These are phyloP conservation scores for Oryzias woworae DNA, from an alignment of 2,113 vertebrate genomes.

Conservation along the genomic window DNA sequence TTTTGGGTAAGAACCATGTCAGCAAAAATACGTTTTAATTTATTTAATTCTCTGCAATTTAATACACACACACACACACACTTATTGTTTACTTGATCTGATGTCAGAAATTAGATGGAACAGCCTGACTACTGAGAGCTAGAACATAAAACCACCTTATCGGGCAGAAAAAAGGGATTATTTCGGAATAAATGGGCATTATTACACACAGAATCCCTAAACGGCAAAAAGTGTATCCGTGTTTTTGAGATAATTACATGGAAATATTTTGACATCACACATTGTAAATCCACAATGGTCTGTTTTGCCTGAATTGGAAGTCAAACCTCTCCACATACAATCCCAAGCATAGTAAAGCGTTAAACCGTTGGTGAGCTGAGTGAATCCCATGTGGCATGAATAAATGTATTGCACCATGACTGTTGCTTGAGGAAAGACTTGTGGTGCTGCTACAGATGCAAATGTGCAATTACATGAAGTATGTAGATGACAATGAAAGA, in stretches of 20 bases:
- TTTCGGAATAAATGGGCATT: not conserved
- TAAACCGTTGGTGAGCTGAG: slow-evolving; percentile 32
- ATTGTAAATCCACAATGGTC: slow-evolving; percentile 13
- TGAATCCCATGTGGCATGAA: slow-evolving; percentile 50
- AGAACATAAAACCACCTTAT: not conserved
- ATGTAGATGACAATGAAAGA: slow-evolving; percentile 51
- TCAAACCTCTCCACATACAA: slow-evolving; percentile 34
- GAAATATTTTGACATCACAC: not conserved
- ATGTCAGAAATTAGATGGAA: not conserved
- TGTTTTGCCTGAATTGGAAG: slow-evolving; percentile 42
- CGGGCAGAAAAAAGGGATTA: slow-evolving; percentile 1
- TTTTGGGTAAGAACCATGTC: slow-evolving; percentile 24
- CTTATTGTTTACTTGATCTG: slow-evolving; percentile 36
- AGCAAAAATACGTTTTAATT: slow-evolving; percentile 35
- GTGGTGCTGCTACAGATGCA: slow-evolving; percentile 41
- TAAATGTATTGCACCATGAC: slow-evolving; percentile 46
- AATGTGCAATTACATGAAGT: slow-evolving; percentile 68
- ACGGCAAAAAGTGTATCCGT: too few species aligned
- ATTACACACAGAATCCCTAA: not conserved
- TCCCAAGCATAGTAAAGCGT: slow-evolving; percentile 25
- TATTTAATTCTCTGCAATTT: slow-evolving; percentile 15
- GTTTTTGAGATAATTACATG: too few species aligned
- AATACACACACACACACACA: slow-evolving; percentile 48
- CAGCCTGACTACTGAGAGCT: slow-evolving; percentile 2
- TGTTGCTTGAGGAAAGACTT: slow-evolving; percentile 51